Base-by-base conservation (phyloP, 2,888 invertebrate species). In the Heliconius ethilla region DNA sequence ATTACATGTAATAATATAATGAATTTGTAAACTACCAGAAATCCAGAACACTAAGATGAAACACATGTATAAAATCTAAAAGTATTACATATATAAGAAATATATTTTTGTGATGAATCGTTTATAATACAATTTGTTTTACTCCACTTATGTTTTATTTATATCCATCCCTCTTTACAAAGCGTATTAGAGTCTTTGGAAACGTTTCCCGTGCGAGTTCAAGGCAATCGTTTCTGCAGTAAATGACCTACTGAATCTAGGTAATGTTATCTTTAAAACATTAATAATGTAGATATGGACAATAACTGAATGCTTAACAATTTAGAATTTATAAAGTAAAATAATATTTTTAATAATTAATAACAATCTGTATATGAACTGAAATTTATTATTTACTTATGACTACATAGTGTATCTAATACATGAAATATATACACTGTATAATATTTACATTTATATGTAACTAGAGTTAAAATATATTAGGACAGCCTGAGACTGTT, bases 61-160 rank as follows among this genome's bases (percentile, higher is more conserved):
- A 10, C 5, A 6, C 13, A 22, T 33, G 10, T 10, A 45, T 45
- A 45, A 25, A 25, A 69, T 33, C 33, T 33, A 1, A 33, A 33
- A 33, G 15, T 40, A 5, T 69, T 40, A 69, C 13, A 69, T 69
- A 40, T 7, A n/a, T 13, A 40, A n/a, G 33, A 37, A 67, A n/a
- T 37, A 37, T 37, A 69, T 69, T 69, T 69, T 69, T 40, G 15
- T 69, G n/a, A 69, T 4, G 2, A 25, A 25, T 40, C 25, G 3
- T 69, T 40, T 69, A 69, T 40, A 69, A 69, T 69, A 69, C 25
- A 69, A 9, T 69, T 15, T 45, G 45, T 45, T 40, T 45, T 25
- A 69, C n/a, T 15, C n/a, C 18, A 45, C 0, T 13, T 15, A 9
- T 69, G 45, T 69, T 69, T 69, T 69, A 69, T 69, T 69, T 45